Evolutionary conservation across 2,113 vertebrate genomes (phyloP), one percentile per base, ranked within the genome.

Genomic region (Phylloscopus whistleri): DNA sequence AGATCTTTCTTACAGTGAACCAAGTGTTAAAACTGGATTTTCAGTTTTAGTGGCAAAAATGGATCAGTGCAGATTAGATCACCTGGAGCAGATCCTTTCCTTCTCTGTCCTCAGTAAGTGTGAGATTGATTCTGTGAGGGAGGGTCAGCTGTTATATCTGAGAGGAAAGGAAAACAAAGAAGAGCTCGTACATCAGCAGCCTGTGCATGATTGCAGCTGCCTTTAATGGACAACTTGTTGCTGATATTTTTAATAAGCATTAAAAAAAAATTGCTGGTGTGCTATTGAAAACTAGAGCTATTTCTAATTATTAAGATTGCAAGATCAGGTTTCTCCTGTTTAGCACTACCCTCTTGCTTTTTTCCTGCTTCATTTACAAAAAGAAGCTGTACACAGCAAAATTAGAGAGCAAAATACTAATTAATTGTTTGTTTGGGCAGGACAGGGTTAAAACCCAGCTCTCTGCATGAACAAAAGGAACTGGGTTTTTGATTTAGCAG

Each of bases 401-500:
- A 64, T 27, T 26, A 39, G 35, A 55, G 37, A 63, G 35, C 21
- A 56, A 62, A 87, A n/a, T 23, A 37, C n/a, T 62, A 89, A 94
- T 73, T 35, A 89, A 87, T 59, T 55, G 55, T 68, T 93, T 82
- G 43, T 74, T 86, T 90, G 93, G 94, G 35, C 24, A 39, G 92
- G 48, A 41, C 73, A 96, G 84, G 44, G 85, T 94, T 95, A 93
- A 96, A 95, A 30, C 35, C n/a, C 60, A 68, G 68, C 88, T 81
- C 4, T 2, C 72, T 37, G 59, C 2, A 0, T 53, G 93, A 95
- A 94, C 92, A 96, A 94, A 96, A 80, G 93, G 82, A 88, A 81
- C 68, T 63, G 88, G 83, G 60, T 81, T 96, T 96, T 95, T 95
- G 92, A 94, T 96, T 93, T 81, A 86, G 90, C 93, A 51, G 8